A percentile compares a stretch with the other conserved stretches of the same genome.
Conservation (phyloP, 2,113 vertebrate genomes). For the Oreochromis aureus region DNA sequence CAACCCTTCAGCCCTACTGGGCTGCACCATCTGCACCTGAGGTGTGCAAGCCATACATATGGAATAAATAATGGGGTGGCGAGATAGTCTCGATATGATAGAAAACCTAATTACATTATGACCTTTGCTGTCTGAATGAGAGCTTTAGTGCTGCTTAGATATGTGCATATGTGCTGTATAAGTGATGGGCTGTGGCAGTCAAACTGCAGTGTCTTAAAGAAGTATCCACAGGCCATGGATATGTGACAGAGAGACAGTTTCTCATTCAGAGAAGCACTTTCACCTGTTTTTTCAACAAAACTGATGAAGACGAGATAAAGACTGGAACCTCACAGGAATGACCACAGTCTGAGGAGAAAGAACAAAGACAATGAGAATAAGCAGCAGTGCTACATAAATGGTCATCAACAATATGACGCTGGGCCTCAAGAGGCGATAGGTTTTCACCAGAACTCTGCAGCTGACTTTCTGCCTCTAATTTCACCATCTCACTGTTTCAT, state of each 20-base stretch:
- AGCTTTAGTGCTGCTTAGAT: too few relatives aligned
- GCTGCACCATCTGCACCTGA: background rate
- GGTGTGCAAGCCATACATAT: background rate
- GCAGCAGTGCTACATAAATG: background rate
- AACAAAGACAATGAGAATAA: background rate
- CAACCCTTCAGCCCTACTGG: background rate
- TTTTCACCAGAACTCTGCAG: background rate
- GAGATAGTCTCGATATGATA: background rate
- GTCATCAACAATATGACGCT: background rate
- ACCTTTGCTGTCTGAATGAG: too few relatives aligned
- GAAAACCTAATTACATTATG: background rate
- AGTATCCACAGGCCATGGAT: background rate
- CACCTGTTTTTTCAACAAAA: conserved; percentile 6
- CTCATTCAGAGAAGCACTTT: background rate
- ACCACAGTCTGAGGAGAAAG: background rate
- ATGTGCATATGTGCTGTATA: background rate
- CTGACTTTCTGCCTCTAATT: background rate
- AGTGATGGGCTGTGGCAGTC: background rate
- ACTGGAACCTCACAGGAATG: background rate
- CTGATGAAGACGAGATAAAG: background rate
- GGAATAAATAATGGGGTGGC: background rate
- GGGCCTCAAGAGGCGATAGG: background rate
- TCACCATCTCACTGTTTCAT: background rate
- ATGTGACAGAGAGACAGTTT: background rate
- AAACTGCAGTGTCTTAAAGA: background rate